A percentile compares a stretch with the other conserved stretches of the same genome.
Conservation (phyloP, 2,797 vertebrate species). For the Sebastes minor region DNA sequence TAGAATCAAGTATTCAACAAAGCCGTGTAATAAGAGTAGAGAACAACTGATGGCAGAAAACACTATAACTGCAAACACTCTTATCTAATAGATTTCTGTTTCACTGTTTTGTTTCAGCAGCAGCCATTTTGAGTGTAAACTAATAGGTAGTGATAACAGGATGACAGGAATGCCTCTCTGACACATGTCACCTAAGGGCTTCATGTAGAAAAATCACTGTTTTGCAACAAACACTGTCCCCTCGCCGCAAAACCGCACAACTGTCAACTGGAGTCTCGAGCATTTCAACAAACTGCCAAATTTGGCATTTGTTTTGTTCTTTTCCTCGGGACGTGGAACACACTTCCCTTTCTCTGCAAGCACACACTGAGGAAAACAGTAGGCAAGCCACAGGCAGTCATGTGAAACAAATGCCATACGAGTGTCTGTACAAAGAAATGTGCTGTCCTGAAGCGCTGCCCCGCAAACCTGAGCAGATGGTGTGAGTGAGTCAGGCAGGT, state of each 20-base stretch:
- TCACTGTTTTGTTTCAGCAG: not conserved
- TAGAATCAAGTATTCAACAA: too few relatives aligned
- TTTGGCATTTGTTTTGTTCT: slow-evolving; percentile 25
- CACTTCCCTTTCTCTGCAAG: slow-evolving; percentile 28
- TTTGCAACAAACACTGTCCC: slow-evolving; percentile 33
- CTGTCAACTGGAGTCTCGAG: slow-evolving; percentile 42
- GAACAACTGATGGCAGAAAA: not conserved
- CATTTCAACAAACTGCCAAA: slow-evolving; percentile 56
- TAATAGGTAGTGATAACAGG: slow-evolving; percentile 1
- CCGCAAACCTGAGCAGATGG: slow-evolving; percentile 79
- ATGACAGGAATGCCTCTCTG: slow-evolving; percentile 32
- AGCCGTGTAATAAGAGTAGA: not conserved
- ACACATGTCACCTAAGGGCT: slow-evolving; percentile 48
- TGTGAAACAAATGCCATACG: slow-evolving; percentile 68
- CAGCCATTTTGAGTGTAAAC: slow-evolving; percentile 35
- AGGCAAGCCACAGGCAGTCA: slow-evolving; percentile 62
- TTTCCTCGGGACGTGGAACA: slow-evolving; percentile 47
- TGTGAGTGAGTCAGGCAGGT: slow-evolving; percentile 69
- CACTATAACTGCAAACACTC: not conserved
- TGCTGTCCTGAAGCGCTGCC: slow-evolving; percentile 54
- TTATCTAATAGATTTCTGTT: not conserved
- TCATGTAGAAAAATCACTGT: slow-evolving; percentile 16
- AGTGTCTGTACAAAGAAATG: slow-evolving; percentile 46
- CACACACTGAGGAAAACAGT: slow-evolving; percentile 52
- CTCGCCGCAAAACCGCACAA: slow-evolving; percentile 33